phyloP scores from a whole-genome alignment of 2,113 vertebrate species.

The Leucosticte australis region DNA sequence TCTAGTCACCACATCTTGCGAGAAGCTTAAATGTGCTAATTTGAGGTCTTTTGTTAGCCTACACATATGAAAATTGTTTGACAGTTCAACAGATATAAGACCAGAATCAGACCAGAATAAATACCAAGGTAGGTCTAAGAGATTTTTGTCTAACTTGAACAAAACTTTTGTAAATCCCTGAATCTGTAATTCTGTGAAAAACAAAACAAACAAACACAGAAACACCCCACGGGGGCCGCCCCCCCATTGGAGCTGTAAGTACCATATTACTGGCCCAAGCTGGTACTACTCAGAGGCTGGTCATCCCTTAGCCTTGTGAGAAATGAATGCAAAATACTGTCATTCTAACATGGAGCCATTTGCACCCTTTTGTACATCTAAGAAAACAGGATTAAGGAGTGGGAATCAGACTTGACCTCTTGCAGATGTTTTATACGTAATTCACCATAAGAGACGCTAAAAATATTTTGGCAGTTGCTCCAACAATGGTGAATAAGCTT shows the following conservation, averaged over 20 bases:
- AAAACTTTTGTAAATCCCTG: neutral
- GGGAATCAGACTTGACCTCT: neutral
- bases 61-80: neutral
- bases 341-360: neutral
- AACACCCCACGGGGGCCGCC: no score
- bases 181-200: neutral
- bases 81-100: neutral
- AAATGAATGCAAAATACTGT: neutral
- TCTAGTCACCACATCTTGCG: neutral
- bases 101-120: neutral
- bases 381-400: neutral
- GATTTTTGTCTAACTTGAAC: neutral
- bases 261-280: neutral
- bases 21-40: neutral
- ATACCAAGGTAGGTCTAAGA: neutral
- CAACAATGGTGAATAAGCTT: neutral
- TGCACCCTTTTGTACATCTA: neutral
- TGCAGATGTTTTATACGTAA: constrained; percentile 21
- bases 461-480: constrained; percentile 25
- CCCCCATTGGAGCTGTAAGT: neutral
- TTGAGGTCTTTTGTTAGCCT: neutral
- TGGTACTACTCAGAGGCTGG: neutral
- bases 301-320: neutral
- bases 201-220: neutral
- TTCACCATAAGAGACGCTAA: neutral